phyloP scores from a whole-genome alignment of 1,140 invertebrate genomes.

The Berghia stephanieae region DNA sequence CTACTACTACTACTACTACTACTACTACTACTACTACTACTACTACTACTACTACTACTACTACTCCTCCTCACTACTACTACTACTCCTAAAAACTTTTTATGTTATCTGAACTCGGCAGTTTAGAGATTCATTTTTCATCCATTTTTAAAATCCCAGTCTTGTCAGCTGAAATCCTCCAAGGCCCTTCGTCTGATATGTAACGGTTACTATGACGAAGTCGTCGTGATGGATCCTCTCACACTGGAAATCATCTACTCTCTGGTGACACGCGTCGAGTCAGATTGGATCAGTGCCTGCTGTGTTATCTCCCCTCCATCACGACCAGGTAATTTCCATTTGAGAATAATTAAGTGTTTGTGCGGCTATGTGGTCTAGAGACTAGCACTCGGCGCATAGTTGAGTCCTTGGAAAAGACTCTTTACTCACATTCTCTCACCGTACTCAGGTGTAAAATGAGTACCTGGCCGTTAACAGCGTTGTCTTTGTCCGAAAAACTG shows the following conservation, averaged over 20 bases:
- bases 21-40: slow-evolving; percentile 7
- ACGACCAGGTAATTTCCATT: slow-evolving; percentile 61
- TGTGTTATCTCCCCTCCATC: slow-evolving; percentile 85
- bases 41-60: too few species aligned
- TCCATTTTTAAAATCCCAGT: slow-evolving; percentile 70
- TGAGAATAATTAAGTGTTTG: too few species aligned
- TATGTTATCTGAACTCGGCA: neutral
- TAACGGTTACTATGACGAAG: slow-evolving; percentile 97
- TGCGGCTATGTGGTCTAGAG: too few species aligned
- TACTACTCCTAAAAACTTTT: neutral
- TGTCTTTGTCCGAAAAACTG: too few species aligned
- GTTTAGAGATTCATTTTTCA: too few species aligned
- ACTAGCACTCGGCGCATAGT: too few species aligned
- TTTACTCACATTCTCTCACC: too few species aligned
- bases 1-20: slow-evolving; percentile 7
- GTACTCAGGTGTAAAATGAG: too few species aligned
- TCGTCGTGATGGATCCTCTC: slow-evolving; percentile 95
- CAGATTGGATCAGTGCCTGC: slow-evolving; percentile 97
- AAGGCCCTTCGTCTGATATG: slow-evolving; percentile 87
- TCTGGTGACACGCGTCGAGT: slow-evolving; percentile 93
- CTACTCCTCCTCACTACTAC: too few species aligned
- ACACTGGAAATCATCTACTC: slow-evolving; percentile 92
- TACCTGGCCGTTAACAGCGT: too few species aligned
- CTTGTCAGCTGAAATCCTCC: slow-evolving; percentile 82
- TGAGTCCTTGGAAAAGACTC: too few species aligned